Evolutionary conservation across 2,888 invertebrate species (phyloP).

Genomic region (Cremastinae sp.): DNA sequence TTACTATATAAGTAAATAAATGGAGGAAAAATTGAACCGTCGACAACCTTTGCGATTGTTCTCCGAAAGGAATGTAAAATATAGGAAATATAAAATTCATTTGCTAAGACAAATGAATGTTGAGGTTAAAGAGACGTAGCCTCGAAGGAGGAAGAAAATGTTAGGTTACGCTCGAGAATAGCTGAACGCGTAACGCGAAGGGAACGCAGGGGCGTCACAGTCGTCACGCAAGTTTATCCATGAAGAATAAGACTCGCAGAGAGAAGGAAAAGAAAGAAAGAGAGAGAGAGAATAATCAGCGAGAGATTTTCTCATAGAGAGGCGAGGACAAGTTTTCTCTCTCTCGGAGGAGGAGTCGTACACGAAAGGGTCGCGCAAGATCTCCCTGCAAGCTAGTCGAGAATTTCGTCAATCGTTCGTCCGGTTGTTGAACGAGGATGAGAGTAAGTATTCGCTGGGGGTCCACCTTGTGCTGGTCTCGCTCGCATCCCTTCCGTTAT

Average conservation of each 20-base stretch:
- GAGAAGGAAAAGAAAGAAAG: conserved; percentile 19
- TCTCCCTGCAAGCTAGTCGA: conserved; percentile 65
- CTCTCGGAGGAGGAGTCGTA: conserved; percentile 54
- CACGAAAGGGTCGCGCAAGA: conserved; percentile 63
- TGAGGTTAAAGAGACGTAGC: too few species aligned
- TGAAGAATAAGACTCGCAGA: conserved; percentile 67
- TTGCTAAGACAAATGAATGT: too few species aligned
- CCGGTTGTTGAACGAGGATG: conserved; percentile 52
- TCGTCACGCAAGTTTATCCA: conserved; percentile 77
- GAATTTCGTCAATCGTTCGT: neutral
- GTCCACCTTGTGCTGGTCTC: conserved; percentile 71
- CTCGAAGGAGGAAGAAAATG: conserved; percentile 49
- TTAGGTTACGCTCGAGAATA: conserved; percentile 18
- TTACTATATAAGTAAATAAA: too few species aligned
- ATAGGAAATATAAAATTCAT: too few species aligned
- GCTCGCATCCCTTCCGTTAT: conserved; percentile 76
- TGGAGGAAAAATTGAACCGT: too few species aligned
- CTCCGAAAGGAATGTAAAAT: too few species aligned
- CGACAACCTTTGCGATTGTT: too few species aligned
- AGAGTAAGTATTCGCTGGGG: conserved; percentile 71
- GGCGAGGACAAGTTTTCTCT: conserved; percentile 57
- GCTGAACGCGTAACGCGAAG: too few species aligned
- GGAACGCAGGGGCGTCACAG: conserved; percentile 70
- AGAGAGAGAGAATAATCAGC: conserved; percentile 12
- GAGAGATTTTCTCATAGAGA: conserved; percentile 60